These are phyloP conservation scores for Hybognathus amarus DNA, from an alignment of 2,797 vertebrate genomes.

Conservation along the genomic window DNA sequence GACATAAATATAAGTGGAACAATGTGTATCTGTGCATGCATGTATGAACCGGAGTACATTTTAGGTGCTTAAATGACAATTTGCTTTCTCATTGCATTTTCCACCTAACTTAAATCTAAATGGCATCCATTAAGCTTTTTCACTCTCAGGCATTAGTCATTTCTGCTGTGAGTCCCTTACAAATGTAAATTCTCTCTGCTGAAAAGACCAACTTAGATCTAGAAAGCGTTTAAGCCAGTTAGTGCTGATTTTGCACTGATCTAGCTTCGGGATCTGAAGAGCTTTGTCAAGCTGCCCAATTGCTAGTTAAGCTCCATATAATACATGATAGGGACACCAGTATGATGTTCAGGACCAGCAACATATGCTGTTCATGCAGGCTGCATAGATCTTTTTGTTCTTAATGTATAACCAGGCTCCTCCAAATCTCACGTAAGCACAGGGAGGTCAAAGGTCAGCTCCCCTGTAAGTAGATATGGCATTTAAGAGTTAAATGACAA, in stretches of 20 bases:
- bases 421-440: neutral
- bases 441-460: constrained; percentile 29
- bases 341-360: neutral
- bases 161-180: neutral
- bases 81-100: neutral
- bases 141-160: neutral
- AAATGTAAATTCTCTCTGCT: neutral
- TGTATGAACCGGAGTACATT: neutral
- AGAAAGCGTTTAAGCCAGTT: neutral
- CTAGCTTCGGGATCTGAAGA: neutral
- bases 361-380: no score
- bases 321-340: neutral
- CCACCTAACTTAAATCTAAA: neutral
- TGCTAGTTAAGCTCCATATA: neutral
- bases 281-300: neutral
- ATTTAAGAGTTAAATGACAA: constrained; percentile 48
- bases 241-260: neutral
- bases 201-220: neutral
- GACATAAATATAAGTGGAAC: neutral
- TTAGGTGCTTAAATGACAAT: neutral
- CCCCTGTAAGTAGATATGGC: constrained; percentile 22
- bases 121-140: constrained; percentile 3
- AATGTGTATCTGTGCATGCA: constrained; percentile 12
- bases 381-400: neutral
- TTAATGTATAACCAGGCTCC: neutral